Base-by-base conservation (phyloP, 2,797 vertebrate species). In the Podargus strigoides region DNA sequence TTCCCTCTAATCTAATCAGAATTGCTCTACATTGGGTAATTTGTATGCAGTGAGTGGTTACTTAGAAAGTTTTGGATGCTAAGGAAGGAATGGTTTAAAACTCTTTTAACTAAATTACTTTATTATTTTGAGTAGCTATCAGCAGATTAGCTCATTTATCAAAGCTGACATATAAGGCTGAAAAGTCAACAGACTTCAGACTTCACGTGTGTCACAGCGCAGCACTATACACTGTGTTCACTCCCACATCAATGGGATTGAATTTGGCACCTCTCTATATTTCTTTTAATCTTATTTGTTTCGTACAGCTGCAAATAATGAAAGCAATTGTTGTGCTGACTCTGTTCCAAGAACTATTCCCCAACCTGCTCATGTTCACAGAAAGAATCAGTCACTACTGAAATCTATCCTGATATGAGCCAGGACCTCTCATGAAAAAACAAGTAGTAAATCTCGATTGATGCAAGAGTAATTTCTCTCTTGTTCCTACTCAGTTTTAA, bases 271-370 rank as follows among this genome's bases (percentile, higher is more conserved):
- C 69, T 91, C 91, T 84, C 42, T 42, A 3, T n/a, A 63, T 68
- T 90, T 85, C 92, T 66, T 88, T 69, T 52, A 19, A 82, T 85
- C 50, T 63, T 76, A 68, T 49, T 94, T 95, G 91, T 85, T 94
- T 91, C 60, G 72, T 83, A 39, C 93, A 95, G 96, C 91, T 97
- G 90, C 89, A 87, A 91, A 94, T 88, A 92, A 95, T 87, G 92
- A 93, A 92, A 91, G 85, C 88, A 78, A 24, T 87, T 85, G 91
- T 87, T 89, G 87, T 49, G 32, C 90, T 85, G 95, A 93, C 41
- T 94, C 85, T 9, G 2, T 72, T 94, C 96, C 95, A 95, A 77
- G 88, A 79, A 55, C 60, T 90, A 60, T 91, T 96, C 91, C 89
- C 92, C 74, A 90, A 5, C 85, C 77, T 90, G 58, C 81, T 92